Evolutionary conservation across 2,888 invertebrate species (phyloP).

Genomic region (Lepidocyrtinus sp.): DNA sequence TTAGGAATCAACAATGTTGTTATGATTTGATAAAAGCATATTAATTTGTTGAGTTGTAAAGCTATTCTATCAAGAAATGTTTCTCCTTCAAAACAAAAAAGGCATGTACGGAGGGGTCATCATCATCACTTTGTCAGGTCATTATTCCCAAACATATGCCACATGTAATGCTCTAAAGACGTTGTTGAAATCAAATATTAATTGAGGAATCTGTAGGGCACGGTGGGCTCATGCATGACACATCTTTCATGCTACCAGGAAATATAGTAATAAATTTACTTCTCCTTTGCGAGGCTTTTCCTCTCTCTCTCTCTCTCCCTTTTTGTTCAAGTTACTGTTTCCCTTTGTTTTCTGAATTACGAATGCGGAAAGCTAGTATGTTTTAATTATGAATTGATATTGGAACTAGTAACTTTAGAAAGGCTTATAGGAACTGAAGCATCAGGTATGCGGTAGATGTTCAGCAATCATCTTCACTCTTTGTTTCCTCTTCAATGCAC

Average conservation of each 20-base stretch:
- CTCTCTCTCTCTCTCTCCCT: too few relatives aligned
- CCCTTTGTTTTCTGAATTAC: too few relatives aligned
- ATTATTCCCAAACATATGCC: slow-evolving; percentile 42
- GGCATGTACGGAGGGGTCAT: slow-evolving; percentile 25
- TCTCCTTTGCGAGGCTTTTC: too few relatives aligned
- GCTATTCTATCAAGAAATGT: not conserved
- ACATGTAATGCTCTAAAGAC: not conserved
- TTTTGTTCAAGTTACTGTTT: too few relatives aligned
- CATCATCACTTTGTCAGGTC: slow-evolving; percentile 34
- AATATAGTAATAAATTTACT: not conserved
- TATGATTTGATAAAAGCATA: slow-evolving; percentile 7
- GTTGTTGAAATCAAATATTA: not conserved
- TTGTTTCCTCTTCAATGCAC: too few relatives aligned
- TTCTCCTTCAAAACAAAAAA: too few relatives aligned
- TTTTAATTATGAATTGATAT: too few relatives aligned
- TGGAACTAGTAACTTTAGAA: too few relatives aligned
- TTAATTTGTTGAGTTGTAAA: slow-evolving; percentile 13
- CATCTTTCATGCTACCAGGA: slow-evolving; percentile 9
- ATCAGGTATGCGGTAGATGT: too few relatives aligned
- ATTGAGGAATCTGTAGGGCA: slow-evolving; percentile 13
- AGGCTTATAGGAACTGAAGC: too few relatives aligned
- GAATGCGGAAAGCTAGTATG: too few relatives aligned
- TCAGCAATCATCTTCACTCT: too few relatives aligned
- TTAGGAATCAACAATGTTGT: slow-evolving; percentile 18
- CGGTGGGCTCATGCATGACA: slow-evolving; percentile 36